Base-by-base conservation (phyloP, 35 echinoderm and acorn worm genomes). In the Apostichopus parvimensis region DNA sequence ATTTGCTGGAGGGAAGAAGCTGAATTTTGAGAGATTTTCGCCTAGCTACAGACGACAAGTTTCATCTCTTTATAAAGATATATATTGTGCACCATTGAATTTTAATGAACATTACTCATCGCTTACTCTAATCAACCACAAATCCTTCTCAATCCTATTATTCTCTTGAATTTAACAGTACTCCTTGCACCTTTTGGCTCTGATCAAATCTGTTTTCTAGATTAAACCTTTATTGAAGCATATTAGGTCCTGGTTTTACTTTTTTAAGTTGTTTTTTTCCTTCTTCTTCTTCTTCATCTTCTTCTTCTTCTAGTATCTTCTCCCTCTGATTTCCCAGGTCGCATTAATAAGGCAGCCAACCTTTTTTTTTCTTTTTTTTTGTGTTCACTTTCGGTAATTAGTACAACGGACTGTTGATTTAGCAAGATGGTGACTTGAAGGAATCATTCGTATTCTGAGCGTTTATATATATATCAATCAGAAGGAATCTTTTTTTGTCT, bases 31-130 rank as follows among this genome's bases (percentile, higher is more conserved):
- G 71, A 75, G 14, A 14, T 75, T 75, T n/a, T 22, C 71, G 7
- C 64, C 64, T 4, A 75, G 71, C 71, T 75, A 75, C 71, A n/a
- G 71, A 22, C 17, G 71, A 22, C 15, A 18, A n/a, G 11, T 75
- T 14, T 75, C 17, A 17, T 9, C 71, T 75, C 71, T 75, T 18
- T 14, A 10, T 14, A 22, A 7, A 22, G n/a, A 3, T 22, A 22
- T 75, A 22, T 75, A 75, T 75, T 75, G 15, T 14, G 71, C 71
- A 20, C 71, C 71, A 75, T 75, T 75, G 71, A 75, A 75, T 75
- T 75, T 75, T 75, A 75, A 75, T 75, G 71, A 75, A 75, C 71
- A 75, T 75, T 75, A 75, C 71, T 75, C 71, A 75, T 75, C 71
- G 71, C 71, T 75, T 75, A 75, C 71, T 18, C 71, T 75, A 75